These are phyloP conservation scores for Dromaius novaehollandiae DNA, from an alignment of 2,113 vertebrate species.

Conservation along the genomic window DNA sequence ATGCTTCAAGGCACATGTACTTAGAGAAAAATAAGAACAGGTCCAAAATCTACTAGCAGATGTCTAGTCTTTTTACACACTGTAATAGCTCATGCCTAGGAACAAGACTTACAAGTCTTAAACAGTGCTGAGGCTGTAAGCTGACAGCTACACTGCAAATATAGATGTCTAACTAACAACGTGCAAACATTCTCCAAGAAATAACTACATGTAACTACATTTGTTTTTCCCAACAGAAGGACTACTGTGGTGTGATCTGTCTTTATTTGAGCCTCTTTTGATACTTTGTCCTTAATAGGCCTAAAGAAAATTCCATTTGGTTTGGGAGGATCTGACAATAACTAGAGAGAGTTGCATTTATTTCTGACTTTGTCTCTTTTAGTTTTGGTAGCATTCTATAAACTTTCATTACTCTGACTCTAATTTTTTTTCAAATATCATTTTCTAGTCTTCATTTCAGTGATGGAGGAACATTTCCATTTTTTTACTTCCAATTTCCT, in stretches of 20 bases:
- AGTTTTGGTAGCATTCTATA: conserved; percentile 21
- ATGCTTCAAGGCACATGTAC: neutral
- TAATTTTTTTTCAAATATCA: neutral
- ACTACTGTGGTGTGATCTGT: neutral
- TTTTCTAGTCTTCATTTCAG: conserved; percentile 19
- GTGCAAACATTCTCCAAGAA: conserved; percentile 26
- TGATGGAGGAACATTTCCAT: neutral
- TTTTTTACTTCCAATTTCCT: neutral
- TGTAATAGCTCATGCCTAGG: neutral
- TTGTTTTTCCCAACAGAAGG: conserved; percentile 37
- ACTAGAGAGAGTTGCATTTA: conserved; percentile 12
- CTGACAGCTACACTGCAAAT: neutral
- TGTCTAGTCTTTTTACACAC: neutral
- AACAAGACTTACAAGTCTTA: too few species aligned
- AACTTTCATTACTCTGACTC: neutral
- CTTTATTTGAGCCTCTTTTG: conserved; percentile 49
- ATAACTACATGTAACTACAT: neutral
- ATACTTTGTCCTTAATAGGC: conserved; percentile 49
- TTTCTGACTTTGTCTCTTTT: neutral
- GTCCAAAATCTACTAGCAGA: neutral
- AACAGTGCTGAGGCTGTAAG: neutral
- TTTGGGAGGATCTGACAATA: conserved; percentile 43
- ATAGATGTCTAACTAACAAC: conserved; percentile 13
- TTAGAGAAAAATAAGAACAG: neutral
- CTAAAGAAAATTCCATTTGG: neutral